Conservation (phyloP, 2,797 vertebrate species). For the Hephaestus fuliginosus region DNA sequence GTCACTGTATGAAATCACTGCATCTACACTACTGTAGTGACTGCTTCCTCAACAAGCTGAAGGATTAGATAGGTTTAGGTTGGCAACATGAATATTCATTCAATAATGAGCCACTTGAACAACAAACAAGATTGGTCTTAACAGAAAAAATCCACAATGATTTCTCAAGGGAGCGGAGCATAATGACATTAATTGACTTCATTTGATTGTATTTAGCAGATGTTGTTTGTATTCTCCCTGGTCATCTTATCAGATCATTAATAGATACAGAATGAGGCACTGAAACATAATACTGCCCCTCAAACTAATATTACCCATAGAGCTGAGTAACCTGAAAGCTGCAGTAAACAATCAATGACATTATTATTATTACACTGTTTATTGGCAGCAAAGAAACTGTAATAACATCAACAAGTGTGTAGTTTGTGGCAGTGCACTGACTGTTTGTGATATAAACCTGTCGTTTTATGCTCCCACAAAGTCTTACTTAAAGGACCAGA, state of each 20-base stretch:
- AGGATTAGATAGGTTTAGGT: constrained; percentile 26
- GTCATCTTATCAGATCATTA: constrained; percentile 55
- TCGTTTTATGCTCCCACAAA: constrained; percentile 5
- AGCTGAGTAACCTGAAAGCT: constrained; percentile 3
- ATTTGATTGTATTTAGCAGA: constrained; percentile 62
- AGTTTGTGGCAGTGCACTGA: not conserved
- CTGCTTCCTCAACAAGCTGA: not conserved
- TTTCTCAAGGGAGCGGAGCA: constrained; percentile 58
- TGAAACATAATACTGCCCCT: constrained; percentile 17
- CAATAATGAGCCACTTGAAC: constrained; percentile 45
- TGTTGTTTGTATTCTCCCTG: constrained; percentile 50
- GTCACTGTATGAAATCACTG: not conserved
- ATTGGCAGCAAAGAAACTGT: not conserved
- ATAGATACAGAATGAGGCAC: constrained; percentile 24
- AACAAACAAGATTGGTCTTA: constrained; percentile 43
- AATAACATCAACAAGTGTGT: constrained; percentile 29
- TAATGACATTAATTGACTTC: constrained; percentile 68
- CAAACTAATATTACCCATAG: constrained; percentile 9
- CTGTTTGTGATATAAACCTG: not conserved
- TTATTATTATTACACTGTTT: not conserved
- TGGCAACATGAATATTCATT: constrained; percentile 48
- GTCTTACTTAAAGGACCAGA: constrained; percentile 13
- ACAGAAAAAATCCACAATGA: constrained; percentile 51
- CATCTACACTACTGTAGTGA: too few relatives aligned
- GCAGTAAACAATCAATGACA: constrained; percentile 11